phyloP scores from a whole-genome alignment of 1,140 invertebrate genomes.

The Himalopsyche phryganea region DNA sequence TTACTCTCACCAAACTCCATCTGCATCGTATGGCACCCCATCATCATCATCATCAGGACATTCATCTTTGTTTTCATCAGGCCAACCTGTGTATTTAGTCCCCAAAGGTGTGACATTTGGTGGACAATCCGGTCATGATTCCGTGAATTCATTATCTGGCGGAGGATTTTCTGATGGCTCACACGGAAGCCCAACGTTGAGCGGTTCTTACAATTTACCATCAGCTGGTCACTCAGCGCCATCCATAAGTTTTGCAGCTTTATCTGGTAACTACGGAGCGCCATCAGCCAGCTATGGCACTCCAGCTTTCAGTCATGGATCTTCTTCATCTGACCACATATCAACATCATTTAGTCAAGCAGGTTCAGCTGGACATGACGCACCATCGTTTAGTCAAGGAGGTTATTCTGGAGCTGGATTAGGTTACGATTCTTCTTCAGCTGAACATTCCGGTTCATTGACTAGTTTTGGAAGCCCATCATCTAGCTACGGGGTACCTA shows the following conservation, averaged over 20 bases:
- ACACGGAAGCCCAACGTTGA: conserved; percentile 29
- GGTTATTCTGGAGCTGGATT: background rate
- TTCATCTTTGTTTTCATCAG: conserved; percentile 7
- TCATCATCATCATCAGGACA: background rate
- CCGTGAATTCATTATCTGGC: conserved; percentile 1
- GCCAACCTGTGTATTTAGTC: conserved; percentile 18
- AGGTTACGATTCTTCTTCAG: conserved; percentile 1
- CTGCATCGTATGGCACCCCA: conserved; percentile 15
- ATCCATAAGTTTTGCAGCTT: conserved; percentile 22
- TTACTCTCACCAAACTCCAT: conserved; percentile 9
- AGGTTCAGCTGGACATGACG: conserved; percentile 5
- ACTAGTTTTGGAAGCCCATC: conserved; percentile 5
- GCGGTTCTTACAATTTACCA: conserved; percentile 27
- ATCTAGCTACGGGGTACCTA: conserved; percentile 11
- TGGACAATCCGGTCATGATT: conserved; percentile 13
- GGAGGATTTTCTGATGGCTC: conserved; percentile 11
- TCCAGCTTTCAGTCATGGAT: conserved; percentile 11
- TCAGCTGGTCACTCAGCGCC: conserved; percentile 31
- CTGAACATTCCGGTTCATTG: conserved; percentile 5
- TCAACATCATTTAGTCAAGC: background rate
- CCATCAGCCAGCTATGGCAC: conserved; percentile 12
- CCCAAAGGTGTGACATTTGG: conserved; percentile 14
- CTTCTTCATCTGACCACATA: conserved; percentile 6
- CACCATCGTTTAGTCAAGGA: conserved; percentile 6
- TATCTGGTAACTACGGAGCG: conserved; percentile 8